Evolutionary conservation across 2,888 invertebrate species (phyloP).

Genomic region (Platycheirus albimanus): DNA sequence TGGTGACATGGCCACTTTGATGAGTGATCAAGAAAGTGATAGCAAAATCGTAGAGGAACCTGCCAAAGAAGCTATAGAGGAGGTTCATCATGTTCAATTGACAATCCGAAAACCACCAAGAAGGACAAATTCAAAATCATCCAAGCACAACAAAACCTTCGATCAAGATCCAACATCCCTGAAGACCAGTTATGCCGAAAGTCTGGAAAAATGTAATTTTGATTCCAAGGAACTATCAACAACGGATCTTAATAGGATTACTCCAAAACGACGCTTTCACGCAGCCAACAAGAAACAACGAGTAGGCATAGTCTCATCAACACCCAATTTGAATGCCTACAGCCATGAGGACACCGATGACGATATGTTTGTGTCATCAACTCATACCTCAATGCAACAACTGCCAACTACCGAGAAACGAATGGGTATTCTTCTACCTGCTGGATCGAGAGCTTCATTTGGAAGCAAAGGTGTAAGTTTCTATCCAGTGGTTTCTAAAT

Average conservation of each 20-base stretch:
- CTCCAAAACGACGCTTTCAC: slow-evolving; percentile 80
- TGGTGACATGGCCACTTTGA: slow-evolving; percentile 48
- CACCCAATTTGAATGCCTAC: slow-evolving; percentile 85
- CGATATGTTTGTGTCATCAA: slow-evolving; percentile 84
- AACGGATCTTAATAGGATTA: slow-evolving; percentile 59
- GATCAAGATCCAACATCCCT: slow-evolving; percentile 82
- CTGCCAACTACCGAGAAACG: slow-evolving; percentile 82
- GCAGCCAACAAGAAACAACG: slow-evolving; percentile 77
- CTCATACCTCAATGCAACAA: slow-evolving; percentile 85
- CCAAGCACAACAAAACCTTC: slow-evolving; percentile 78
- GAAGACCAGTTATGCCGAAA: slow-evolving; percentile 81
- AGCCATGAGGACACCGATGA: slow-evolving; percentile 82
- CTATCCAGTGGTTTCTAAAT: slow-evolving; percentile 90
- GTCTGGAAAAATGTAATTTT: slow-evolving; percentile 81
- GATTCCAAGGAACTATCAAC: slow-evolving; percentile 77
- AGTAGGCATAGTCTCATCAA: slow-evolving; percentile 83
- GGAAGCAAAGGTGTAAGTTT: slow-evolving; percentile 88
- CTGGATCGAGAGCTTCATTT: slow-evolving; percentile 80
- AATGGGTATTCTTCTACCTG: slow-evolving; percentile 81
- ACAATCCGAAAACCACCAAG: slow-evolving; percentile 78
- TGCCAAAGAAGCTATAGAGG: slow-evolving; percentile 9
- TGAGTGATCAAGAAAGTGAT: slow-evolving; percentile 27
- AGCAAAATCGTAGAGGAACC: slow-evolving; percentile 40
- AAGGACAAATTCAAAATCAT: slow-evolving; percentile 27
- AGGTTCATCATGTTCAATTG: slow-evolving; percentile 79